Percentiles rank a stretch among this genome's conserved stretches.
phyloP scores from a whole-genome alignment of 2,888 invertebrate genomes.

The Cataglyphis cursor region DNA sequence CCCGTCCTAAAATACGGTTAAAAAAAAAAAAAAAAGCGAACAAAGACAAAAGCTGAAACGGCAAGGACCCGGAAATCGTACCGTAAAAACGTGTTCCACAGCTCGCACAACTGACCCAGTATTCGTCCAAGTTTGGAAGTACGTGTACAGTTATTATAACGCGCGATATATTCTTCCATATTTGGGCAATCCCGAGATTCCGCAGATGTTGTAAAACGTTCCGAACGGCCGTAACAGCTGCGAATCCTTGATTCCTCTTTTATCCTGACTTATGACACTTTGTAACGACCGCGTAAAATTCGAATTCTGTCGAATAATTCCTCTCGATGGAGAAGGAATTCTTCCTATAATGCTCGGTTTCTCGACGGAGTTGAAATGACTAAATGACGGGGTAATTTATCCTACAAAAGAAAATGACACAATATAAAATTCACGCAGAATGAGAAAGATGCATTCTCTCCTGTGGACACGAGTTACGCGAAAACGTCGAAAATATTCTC shows the following conservation, averaged over 20 bases:
- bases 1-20: slow-evolving; percentile 5
- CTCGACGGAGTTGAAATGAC: not conserved
- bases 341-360: not conserved
- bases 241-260: not conserved
- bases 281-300: slow-evolving; percentile 25
- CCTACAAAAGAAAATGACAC: not conserved
- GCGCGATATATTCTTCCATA: slow-evolving; percentile 27
- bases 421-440: not conserved
- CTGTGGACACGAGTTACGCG: slow-evolving; percentile 27
- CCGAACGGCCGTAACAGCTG: not conserved
- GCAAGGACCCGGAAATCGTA: slow-evolving; percentile 52
- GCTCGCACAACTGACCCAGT: slow-evolving; percentile 55
- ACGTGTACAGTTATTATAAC: slow-evolving; percentile 63
- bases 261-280: not conserved
- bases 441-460: slow-evolving; percentile 22
- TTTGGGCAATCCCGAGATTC: slow-evolving; percentile 51
- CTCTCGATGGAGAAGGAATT: not conserved
- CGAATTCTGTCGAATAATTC: slow-evolving; percentile 1
- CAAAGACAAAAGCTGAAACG: slow-evolving; percentile 22
- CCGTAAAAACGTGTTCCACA: slow-evolving; percentile 47
- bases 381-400: not conserved
- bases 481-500: slow-evolving; percentile 16
- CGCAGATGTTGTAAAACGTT: slow-evolving; percentile 62
- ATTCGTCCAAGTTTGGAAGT: slow-evolving; percentile 58
- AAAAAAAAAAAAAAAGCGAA: not conserved